Base-by-base conservation (phyloP, 2,888 invertebrate genomes). In the Chymomyza procnemis region DNA sequence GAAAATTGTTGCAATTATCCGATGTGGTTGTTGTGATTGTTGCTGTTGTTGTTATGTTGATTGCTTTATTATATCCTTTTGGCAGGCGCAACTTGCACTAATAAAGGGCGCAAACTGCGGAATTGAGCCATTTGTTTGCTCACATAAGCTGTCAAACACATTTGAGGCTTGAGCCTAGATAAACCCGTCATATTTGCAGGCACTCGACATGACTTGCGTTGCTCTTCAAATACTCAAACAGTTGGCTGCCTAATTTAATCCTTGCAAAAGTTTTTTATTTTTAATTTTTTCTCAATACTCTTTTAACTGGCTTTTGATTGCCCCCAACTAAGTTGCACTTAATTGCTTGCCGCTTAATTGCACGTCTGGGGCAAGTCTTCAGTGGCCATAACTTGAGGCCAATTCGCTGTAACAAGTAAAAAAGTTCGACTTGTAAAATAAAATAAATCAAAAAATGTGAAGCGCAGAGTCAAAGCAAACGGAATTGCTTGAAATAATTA, bases 401-500 rank as follows among this genome's bases (percentile, higher is more conserved):
- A 69, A 67, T 14, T 63, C 12, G 26, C 47, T 46, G n/a, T 50
- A 47, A 64, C n/a, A 46, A 19, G 34, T 26, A 41, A 41, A 41
- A 12, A 41, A 41, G 12, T 12, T 12, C 6, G 12, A 41, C 12
- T 26, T 26, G 8, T 41, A 71, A 66, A 59, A 48, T 56, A 55
- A 18, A 59, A 70, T 69, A 71, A 61, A 56, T 26, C 26, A 19
- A 34, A 19, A 34, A 12, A 18, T 19, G 8, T 4, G 30, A 57
- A 30, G 16, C 4, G 18, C 54, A 21, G 26, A 21, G n/a, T n/a
- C n/a, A n/a, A n/a, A 46, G 74, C 61, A 66, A 73, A 76, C 67
- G 75, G 78, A 85, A 81, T 82, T 76, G 87, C 80, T 80, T 73
- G 87, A 85, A 85, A 75, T 87, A 79, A 88, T 87, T 85, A 82